These are phyloP conservation scores for Caenorhabditis japonica DNA, from an alignment of 2,888 invertebrate species.

Conservation along the genomic window DNA sequence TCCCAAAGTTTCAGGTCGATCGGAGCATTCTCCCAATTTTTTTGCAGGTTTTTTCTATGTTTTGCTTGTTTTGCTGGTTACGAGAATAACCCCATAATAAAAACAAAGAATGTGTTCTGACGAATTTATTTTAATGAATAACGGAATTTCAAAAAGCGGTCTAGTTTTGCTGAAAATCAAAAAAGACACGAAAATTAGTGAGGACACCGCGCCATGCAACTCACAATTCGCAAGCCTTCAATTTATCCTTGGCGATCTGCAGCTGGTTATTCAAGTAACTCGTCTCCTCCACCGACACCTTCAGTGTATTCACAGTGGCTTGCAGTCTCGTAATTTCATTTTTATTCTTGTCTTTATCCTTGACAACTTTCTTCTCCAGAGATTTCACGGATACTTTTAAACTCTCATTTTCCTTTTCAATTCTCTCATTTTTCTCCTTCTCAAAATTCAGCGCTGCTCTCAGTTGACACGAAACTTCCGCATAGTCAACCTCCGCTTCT, in stretches of 20 bases:
- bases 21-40: no score
- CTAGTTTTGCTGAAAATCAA: no score
- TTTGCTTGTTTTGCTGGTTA: no score
- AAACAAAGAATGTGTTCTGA: no score
- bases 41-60: no score
- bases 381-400: constrained; percentile 7
- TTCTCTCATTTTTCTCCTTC: constrained; percentile 5
- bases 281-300: constrained; percentile 14
- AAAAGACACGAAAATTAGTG: no score
- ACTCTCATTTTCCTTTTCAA: constrained; percentile 13
- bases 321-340: constrained; percentile 28
- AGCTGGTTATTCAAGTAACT: constrained; percentile 13
- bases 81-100: no score
- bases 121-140: no score
- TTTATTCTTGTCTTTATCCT: constrained; percentile 33
- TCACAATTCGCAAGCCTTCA: constrained; percentile 48
- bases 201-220: no score
- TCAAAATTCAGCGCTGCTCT: neutral
- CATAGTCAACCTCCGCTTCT: constrained; percentile 12
- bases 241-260: neutral
- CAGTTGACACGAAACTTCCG: constrained; percentile 22
- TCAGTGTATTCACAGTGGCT: constrained; percentile 21
- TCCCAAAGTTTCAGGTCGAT: no score
- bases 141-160: no score
- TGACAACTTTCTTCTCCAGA: constrained; percentile 36